Conservation (phyloP, 2,797 vertebrate genomes). For the Pangasius larnaudii region DNA sequence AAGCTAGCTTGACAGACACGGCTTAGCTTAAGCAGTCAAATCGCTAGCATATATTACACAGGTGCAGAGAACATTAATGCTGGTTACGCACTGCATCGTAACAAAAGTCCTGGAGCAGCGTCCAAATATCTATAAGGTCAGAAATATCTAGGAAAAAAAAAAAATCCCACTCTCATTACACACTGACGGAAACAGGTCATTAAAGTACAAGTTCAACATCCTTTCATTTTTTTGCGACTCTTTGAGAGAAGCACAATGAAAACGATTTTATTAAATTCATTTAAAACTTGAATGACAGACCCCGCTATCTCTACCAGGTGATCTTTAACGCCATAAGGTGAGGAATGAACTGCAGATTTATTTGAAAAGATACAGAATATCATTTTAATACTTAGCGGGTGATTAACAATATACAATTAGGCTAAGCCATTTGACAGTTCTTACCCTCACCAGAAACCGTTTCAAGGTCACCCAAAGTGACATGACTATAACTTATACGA, state of each 20-base stretch:
- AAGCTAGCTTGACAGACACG: constrained; percentile 48
- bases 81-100: constrained; percentile 29
- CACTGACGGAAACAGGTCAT: constrained; percentile 31
- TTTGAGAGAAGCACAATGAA: constrained; percentile 20
- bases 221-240: constrained; percentile 4
- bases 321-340: too few relatives aligned
- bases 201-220: constrained; percentile 44
- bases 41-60: constrained; percentile 45
- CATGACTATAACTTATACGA: background rate
- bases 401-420: constrained; percentile 7
- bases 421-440: background rate
- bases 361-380: background rate
- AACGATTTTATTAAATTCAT: background rate
- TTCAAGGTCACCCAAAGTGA: background rate
- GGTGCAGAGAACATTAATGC: constrained; percentile 54
- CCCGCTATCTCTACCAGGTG: background rate
- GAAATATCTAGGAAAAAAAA: constrained; percentile 50
- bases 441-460: background rate
- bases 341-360: background rate
- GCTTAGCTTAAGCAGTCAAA: constrained; percentile 44
- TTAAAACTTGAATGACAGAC: background rate
- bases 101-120: constrained; percentile 27
- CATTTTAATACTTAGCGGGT: background rate
- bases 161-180: constrained; percentile 45
- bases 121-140: constrained; percentile 33